Evolutionary conservation across 2,797 vertebrate genomes (phyloP), one percentile per base, ranked within the genome.

Genomic region (Sebastes reedi): DNA sequence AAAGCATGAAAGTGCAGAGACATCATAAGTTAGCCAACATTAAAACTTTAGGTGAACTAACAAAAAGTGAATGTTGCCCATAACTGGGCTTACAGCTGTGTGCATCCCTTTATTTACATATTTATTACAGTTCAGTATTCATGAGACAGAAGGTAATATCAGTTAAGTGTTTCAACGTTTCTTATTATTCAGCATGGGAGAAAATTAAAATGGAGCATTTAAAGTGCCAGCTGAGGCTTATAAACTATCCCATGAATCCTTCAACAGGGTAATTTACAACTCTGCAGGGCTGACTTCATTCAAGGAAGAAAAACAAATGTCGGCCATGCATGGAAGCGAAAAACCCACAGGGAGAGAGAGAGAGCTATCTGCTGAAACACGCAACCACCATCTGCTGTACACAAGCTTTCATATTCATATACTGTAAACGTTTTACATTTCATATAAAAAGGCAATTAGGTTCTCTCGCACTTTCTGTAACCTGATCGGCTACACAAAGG

Each of bases 221-320:
- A 87, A 91, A 73, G 76, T 75, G 71, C 70, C 90, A 87, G 83
- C 86, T 84, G 84, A 92, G 89, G 83, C 77, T 90, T 88, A 83
- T 89, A 89, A 89, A 91, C 59, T 77, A 82, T 73, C 72, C 75
- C 32, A 82, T 79, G 80, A 91, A 92, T 83, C 83, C 83, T 90
- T 92, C 92, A 87, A 78, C 73, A 22, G 67, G 60, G 65, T 82
- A 84, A 88, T 91, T 91, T 92, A 93, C 72, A 88, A 81, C 82
- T 86, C 82, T 82, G 83, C 83, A 46, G 87, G 79, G 64, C 34
- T 81, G 87, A 79, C 80, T 90, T 89, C 69, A 88, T 80, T 89
- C 85, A 82, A 78, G 64, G 67, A 80, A 80, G 81, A 74, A 89
- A 85, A 92, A 85, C 87, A 90, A 92, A 84, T 71, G 80, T 78